These are phyloP conservation scores for Coenonympha glycerion DNA, from an alignment of 2,888 invertebrate species.

Conservation along the genomic window DNA sequence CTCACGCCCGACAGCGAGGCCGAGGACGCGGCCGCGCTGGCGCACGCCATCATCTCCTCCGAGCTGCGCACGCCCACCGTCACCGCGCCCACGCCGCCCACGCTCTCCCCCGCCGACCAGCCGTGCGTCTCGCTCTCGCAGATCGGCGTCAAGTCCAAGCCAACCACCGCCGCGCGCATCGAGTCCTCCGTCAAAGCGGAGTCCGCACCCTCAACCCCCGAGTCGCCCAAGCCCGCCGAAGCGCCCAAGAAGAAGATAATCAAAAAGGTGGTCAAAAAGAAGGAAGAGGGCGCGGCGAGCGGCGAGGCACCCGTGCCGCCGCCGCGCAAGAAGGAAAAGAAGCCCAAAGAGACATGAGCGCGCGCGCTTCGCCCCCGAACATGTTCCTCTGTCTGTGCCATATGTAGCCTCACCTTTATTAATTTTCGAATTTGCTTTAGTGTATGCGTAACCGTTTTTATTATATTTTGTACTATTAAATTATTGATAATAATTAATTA, in stretches of 20 bases:
- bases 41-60: constrained; percentile 67
- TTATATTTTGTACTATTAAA: constrained; percentile 53
- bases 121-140: constrained; percentile 64
- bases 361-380: constrained; percentile 43
- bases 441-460: constrained; percentile 54
- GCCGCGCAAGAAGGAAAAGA: constrained; percentile 75
- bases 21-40: constrained; percentile 69
- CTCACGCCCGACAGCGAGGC: constrained; percentile 72
- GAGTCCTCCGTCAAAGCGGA: constrained; percentile 57
- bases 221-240: constrained; percentile 35
- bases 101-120: constrained; percentile 35
- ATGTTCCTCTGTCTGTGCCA: constrained; percentile 73
- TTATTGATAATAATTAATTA: constrained; percentile 30
- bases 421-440: constrained; percentile 63
- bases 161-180: constrained; percentile 57
- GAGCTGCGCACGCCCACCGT: constrained; percentile 57
- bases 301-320: constrained; percentile 70
- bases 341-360: constrained; percentile 72
- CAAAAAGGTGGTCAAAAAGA: constrained; percentile 74
- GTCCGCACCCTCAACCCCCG: constrained; percentile 27
- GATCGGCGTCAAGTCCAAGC: constrained; percentile 64
- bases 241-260: constrained; percentile 59
- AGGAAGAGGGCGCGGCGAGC: constrained; percentile 54
- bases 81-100: constrained; percentile 47
- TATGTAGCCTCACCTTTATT: constrained; percentile 60